Percentiles rank a stretch among this genome's conserved stretches.
These are phyloP conservation scores for Perizoma flavofasciatum DNA, from an alignment of 2,888 invertebrate species.

Conservation along the genomic window DNA sequence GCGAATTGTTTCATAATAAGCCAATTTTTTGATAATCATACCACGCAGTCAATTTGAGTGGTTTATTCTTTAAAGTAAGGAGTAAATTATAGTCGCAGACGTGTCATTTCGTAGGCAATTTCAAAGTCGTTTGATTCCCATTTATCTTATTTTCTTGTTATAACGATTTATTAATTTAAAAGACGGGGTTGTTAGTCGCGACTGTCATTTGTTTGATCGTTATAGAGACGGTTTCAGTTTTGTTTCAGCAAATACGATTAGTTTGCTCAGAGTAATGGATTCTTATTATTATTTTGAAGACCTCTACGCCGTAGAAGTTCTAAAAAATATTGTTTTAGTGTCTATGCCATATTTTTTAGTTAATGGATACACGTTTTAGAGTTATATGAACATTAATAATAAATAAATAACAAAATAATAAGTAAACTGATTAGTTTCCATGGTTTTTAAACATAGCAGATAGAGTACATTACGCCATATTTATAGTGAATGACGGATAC, in stretches of 20 bases:
- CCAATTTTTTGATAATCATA: conserved; percentile 80
- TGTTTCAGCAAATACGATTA: conserved; percentile 36
- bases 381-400: too few species aligned
- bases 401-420: too few species aligned
- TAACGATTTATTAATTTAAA: conserved; percentile 52
- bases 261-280: not conserved
- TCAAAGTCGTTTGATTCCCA: conserved; percentile 70
- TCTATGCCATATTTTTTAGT: too few species aligned
- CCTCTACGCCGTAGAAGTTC: conserved; percentile 14
- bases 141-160: conserved; percentile 70
- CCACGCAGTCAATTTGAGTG: conserved; percentile 55
- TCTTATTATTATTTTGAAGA: not conserved
- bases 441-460: too few species aligned
- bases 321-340: not conserved
- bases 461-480: too few species aligned
- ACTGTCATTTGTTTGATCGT: conserved; percentile 42
- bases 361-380: too few species aligned
- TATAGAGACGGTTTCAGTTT: conserved; percentile 34
- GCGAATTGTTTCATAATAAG: conserved; percentile 78
- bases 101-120: conserved; percentile 76
- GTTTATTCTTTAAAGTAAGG: conserved; percentile 59
- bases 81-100: conserved; percentile 68
- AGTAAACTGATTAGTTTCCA: too few species aligned
- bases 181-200: conserved; percentile 35
- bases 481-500: too few species aligned